Evolutionary conservation across 2,888 invertebrate genomes (phyloP), one percentile per base, ranked within the genome.

Genomic region (Rosalia funebris): DNA sequence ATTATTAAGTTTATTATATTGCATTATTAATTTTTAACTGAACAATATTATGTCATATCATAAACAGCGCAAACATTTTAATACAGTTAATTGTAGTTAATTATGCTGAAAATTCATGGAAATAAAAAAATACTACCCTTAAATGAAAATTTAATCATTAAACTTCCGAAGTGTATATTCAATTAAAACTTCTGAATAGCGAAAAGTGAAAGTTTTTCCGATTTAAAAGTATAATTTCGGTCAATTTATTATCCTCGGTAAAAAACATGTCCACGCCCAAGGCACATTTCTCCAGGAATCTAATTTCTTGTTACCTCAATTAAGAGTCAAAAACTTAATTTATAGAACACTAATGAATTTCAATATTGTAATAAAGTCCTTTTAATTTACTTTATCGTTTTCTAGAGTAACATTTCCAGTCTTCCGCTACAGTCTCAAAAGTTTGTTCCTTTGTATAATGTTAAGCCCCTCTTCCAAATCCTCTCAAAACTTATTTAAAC

Each of bases 371-470:
- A 71, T 71, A 68, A 72, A 71, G 70, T 63, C 71, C 70, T 66
- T 69, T 71, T 71, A 74, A 72, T 73, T 71, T 71, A 68, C 71
- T 72, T 72, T 67, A 72, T 65, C 64, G 70, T 70, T 68, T 67
- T 69, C 55, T 48, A 59, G 63, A 52, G 61, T 53, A 58, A 65
- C 50, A 62, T 68, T 57, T 64, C 69, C 68, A 68, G 66, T 68
- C 53, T 57, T 42, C 19, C 36, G 15, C 19, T 56, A 47, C 57
- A 66, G 57, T 63, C 57, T 57, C 57, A 62, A 34, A 66, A 66
- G 64, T 71, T 69, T 68, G 68, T 60, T 62, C 63, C 66, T 68
- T 65, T 69, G 63, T 68, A 56, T 59, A 41, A 57, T 57, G 47
- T 58, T 53, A 59, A 57, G 52, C 53, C 56, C 54, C 52, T 50